A percentile compares a stretch with the other conserved stretches of the same genome.
These are phyloP conservation scores for Enteromius unitaeniatus DNA, from an alignment of 2,797 vertebrate species.

Conservation along the genomic window DNA sequence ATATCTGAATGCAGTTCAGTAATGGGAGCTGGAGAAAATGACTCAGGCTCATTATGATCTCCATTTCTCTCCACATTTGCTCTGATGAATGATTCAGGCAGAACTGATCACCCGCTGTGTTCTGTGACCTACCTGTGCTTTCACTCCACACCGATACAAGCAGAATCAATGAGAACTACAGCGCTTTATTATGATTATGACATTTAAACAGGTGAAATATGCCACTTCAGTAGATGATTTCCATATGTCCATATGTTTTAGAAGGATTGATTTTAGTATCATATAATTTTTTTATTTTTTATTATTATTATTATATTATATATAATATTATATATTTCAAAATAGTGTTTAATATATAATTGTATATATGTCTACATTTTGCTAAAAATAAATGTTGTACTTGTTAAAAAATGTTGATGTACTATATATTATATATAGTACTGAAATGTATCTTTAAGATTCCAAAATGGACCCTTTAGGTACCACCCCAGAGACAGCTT, in stretches of 20 bases:
- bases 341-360: not conserved
- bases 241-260: not conserved
- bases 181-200: not conserved
- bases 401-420: too few species aligned
- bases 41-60: constrained; percentile 80
- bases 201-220: not conserved
- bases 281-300: not conserved
- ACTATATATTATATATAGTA: not conserved
- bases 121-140: constrained; percentile 66
- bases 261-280: not conserved
- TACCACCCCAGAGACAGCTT: too few species aligned
- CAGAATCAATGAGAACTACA: constrained; percentile 4
- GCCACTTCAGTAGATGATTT: not conserved
- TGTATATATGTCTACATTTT: too few species aligned
- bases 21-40: constrained; percentile 82
- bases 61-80: constrained; percentile 78
- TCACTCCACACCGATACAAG: constrained; percentile 61
- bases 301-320: too few species aligned
- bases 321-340: not conserved
- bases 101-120: constrained; percentile 81
- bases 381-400: too few species aligned
- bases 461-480: too few species aligned
- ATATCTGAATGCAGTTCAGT: constrained; percentile 81
- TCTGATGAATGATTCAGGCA: constrained; percentile 83
- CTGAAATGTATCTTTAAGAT: too few species aligned